Evolutionary conservation across 2,797 vertebrate genomes (phyloP), one percentile per base, ranked within the genome.

Genomic region (Molossus molossus): DNA sequence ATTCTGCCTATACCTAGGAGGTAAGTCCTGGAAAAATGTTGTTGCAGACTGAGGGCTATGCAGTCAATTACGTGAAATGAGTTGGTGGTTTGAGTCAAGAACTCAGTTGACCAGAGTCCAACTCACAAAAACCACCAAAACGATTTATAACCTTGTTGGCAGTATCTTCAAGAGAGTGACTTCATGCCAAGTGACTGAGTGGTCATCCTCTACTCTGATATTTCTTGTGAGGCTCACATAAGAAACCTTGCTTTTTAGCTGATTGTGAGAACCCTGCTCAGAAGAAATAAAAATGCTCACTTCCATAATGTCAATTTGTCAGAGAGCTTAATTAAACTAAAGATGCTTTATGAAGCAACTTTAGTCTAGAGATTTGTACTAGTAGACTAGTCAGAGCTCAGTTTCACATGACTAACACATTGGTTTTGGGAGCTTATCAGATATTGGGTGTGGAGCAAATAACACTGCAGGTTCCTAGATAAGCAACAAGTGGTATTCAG

Each of bases 41-140:
- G 40, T 18, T 87, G 75, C 69, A 91, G 83, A 94, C 58, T 81
- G 70, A 95, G 37, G 12, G 21, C 11, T 87, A 15, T 50, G 21
- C 23, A 91, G 79, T 82, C 50, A 79, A 29, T 82, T 97, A 76
- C 58, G 62, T 94, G 77, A 96, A 93, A 95, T 73, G 48, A 94
- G 79, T 92, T 95, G 92, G 88, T 94, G 92, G 67, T 95, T 96
- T 95, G 80, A 96, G 45, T 96, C 62, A 95, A 91, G 80, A 87
- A 55, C 53, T 90, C 75, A 91, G 64, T n/a, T 95, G 81, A 92
- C 70, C 50, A 89, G 33, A 84, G 13, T 94, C 75, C 80, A 93
- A 45, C 55, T 91, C 67, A 76, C 27, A 58, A 81, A 97, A 89
- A 23, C 76, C 69, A 87, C n/a, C 23, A 62, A 55, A 85, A 79